Evolutionary conservation across 2,888 invertebrate species (phyloP).

Genomic region (Nephrotoma flavescens): DNA sequence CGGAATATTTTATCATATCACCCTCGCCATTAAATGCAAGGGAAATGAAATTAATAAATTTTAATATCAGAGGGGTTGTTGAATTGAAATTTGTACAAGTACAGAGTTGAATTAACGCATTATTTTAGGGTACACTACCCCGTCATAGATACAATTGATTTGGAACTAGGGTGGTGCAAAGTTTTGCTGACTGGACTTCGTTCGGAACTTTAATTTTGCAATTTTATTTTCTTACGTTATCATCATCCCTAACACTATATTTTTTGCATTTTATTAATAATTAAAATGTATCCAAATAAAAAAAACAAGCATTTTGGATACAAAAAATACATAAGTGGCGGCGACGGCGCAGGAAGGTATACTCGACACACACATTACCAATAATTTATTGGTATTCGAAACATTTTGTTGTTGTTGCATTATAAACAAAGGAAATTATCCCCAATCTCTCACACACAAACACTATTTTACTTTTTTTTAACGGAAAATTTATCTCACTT

Average conservation of each 20-base stretch:
- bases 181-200: neutral
- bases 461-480: neutral
- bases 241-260: neutral
- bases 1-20: neutral
- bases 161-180: neutral
- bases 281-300: neutral
- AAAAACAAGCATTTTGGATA: neutral
- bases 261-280: neutral
- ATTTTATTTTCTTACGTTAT: neutral
- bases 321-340: neutral
- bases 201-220: neutral
- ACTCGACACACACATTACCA: neutral
- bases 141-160: neutral
- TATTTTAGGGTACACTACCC: neutral
- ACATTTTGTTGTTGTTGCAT: neutral
- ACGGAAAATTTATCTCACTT: neutral
- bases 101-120: neutral
- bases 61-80: neutral
- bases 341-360: neutral
- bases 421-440: neutral
- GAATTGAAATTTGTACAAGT: neutral
- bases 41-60: neutral
- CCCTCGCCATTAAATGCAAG: neutral
- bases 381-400: neutral
- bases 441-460: neutral